These are phyloP conservation scores for Delphinus delphis DNA, from an alignment of 2,113 vertebrate genomes.

Conservation along the genomic window DNA sequence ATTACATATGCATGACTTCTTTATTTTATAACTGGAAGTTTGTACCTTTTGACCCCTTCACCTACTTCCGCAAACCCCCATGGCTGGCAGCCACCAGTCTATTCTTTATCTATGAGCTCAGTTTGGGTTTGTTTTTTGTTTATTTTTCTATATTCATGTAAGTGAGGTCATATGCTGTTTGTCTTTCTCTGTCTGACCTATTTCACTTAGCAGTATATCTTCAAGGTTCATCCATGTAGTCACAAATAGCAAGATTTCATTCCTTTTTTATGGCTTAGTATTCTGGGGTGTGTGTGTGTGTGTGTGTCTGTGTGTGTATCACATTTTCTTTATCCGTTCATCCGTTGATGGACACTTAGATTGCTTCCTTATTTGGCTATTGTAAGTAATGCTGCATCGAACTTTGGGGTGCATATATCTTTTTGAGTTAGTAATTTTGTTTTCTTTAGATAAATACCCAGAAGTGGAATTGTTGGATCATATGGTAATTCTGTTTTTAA, in stretches of 20 bases:
- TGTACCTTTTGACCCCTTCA: background rate
- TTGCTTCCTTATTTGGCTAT: background rate
- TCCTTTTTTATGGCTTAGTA: background rate
- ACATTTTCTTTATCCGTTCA: background rate
- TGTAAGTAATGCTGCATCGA: background rate
- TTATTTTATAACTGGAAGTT: background rate
- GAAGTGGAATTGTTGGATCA: background rate
- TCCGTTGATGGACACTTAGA: background rate
- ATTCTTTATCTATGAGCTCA: background rate
- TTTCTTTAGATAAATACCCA: background rate
- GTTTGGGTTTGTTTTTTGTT: background rate
- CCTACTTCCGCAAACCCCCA: background rate
- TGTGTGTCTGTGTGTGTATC: background rate
- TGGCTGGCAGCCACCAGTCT: background rate
- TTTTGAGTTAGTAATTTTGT: background rate
- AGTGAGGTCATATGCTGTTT: background rate
- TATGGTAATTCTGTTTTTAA: background rate
- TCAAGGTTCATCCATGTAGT: background rate
- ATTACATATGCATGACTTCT: background rate
- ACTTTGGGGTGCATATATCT: background rate
- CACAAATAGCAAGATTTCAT: background rate
- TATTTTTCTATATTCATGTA: background rate
- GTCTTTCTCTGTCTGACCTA: background rate
- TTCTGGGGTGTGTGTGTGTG: background rate
- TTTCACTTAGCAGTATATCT: background rate